Evolutionary conservation across 1,140 invertebrate genomes (phyloP).

Genomic region (Atta cephalotes): DNA sequence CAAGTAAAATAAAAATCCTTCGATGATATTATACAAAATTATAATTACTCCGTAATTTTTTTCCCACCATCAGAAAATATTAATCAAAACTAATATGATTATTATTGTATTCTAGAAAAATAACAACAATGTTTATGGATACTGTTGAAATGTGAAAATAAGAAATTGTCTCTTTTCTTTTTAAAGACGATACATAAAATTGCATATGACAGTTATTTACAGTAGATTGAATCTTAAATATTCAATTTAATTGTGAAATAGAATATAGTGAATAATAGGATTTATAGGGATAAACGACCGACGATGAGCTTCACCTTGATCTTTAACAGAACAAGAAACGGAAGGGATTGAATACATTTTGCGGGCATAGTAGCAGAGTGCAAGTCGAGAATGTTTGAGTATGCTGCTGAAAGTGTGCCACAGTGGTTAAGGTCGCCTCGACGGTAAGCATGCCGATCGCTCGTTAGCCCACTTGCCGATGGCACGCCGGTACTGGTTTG

Average conservation of each 20-base stretch:
- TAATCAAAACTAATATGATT: not conserved
- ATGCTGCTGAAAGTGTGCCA: constrained; percentile 71
- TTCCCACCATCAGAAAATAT: not conserved
- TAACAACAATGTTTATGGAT: not conserved
- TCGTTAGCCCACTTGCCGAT: constrained; percentile 84
- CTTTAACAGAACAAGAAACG: not conserved
- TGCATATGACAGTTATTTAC: not conserved
- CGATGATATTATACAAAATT: not conserved
- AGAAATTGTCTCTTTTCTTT: not conserved
- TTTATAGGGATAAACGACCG: not conserved
- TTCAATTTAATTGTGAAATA: not conserved
- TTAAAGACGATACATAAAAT: not conserved
- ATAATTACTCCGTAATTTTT: not conserved
- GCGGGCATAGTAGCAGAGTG: not conserved
- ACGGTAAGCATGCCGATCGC: constrained; percentile 74
- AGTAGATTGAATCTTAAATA: not conserved
- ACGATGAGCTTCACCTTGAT: constrained; percentile 17
- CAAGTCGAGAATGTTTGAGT: constrained; percentile 17
- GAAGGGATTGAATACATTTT: constrained; percentile 12
- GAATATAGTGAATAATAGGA: not conserved
- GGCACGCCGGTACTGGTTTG: constrained; percentile 74
- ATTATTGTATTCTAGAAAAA: not conserved
- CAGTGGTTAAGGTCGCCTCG: constrained; percentile 80
- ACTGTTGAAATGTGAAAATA: not conserved
- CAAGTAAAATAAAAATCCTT: constrained; percentile 3